Evolutionary conservation across 2,113 vertebrate species (phyloP).

Genomic region (Nesogale talazaci): DNA sequence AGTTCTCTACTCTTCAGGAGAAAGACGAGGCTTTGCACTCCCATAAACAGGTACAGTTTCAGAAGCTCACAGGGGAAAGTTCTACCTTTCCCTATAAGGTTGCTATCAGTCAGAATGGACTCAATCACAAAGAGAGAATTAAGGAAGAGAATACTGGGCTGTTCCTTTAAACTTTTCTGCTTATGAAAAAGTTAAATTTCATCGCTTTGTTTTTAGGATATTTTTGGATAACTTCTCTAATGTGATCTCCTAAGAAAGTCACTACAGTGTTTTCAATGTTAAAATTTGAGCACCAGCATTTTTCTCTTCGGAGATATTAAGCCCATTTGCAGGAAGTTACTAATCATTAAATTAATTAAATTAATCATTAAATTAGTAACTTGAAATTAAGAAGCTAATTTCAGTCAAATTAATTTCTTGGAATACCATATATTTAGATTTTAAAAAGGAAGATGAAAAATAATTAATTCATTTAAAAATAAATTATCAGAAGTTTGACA

Average conservation of each 20-base stretch:
- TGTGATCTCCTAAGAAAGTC: constrained; percentile 75
- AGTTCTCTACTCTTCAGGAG: too few relatives aligned
- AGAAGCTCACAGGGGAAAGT: too few relatives aligned
- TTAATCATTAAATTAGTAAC: constrained; percentile 41
- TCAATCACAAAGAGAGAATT: too few relatives aligned
- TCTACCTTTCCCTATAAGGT: too few relatives aligned
- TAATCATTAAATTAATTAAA: constrained; percentile 82
- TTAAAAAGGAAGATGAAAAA: constrained; percentile 66
- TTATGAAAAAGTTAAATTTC: constrained; percentile 85
- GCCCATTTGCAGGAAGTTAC: constrained; percentile 82
- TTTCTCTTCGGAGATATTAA: constrained; percentile 80
- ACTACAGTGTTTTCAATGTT: constrained; percentile 80
- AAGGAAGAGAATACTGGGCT: too few relatives aligned
- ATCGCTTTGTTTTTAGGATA: constrained; percentile 81
- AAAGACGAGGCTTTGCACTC: too few relatives aligned
- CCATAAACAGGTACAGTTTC: too few relatives aligned
- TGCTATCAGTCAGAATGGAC: too few relatives aligned
- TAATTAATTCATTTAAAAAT: constrained; percentile 58
- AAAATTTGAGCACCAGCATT: constrained; percentile 69
- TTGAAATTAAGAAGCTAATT: constrained; percentile 85
- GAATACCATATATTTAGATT: constrained; percentile 68
- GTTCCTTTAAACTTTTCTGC: constrained; percentile 75
- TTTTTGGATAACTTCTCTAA: constrained; percentile 84
- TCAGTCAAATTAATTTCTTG: constrained; percentile 84
- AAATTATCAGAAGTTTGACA: constrained; percentile 71